These are phyloP conservation scores for Semnornis frantzii DNA, from an alignment of 2,113 vertebrate genomes.

Conservation along the genomic window DNA sequence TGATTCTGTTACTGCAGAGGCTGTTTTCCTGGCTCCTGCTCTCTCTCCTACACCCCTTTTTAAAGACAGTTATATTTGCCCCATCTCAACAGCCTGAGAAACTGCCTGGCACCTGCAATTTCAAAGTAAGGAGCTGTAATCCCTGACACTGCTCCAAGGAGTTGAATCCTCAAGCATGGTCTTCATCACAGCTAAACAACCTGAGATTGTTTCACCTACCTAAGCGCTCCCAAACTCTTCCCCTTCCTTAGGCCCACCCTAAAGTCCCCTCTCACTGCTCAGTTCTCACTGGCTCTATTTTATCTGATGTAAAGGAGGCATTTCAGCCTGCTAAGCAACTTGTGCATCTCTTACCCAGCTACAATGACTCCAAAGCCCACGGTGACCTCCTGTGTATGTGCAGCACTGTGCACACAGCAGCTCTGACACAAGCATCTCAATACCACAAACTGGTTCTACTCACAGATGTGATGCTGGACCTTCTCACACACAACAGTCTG, in stretches of 20 bases:
- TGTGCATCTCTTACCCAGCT: neutral
- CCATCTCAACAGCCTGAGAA: neutral
- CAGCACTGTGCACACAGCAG: neutral
- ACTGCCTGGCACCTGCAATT: neutral
- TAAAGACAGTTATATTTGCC: neutral
- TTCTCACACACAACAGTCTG: neutral
- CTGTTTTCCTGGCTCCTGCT: neutral
- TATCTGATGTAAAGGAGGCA: neutral
- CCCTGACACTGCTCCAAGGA: neutral
- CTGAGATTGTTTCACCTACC: fast-evolving
- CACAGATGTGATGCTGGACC: neutral
- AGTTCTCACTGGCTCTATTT: neutral
- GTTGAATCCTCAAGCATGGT: neutral
- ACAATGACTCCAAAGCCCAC: neutral
- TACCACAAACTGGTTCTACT: neutral
- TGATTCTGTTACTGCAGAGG: neutral
- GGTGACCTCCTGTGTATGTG: neutral
- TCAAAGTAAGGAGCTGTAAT: neutral
- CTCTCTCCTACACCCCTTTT: neutral
- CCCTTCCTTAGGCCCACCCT: neutral
- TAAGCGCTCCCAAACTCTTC: neutral
- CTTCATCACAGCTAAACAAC: neutral
- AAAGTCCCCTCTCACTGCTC: neutral
- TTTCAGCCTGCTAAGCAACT: neutral
- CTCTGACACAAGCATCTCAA: neutral